Conservation (phyloP, 2,888 invertebrate genomes). For the Eugnorisma glareosa region DNA sequence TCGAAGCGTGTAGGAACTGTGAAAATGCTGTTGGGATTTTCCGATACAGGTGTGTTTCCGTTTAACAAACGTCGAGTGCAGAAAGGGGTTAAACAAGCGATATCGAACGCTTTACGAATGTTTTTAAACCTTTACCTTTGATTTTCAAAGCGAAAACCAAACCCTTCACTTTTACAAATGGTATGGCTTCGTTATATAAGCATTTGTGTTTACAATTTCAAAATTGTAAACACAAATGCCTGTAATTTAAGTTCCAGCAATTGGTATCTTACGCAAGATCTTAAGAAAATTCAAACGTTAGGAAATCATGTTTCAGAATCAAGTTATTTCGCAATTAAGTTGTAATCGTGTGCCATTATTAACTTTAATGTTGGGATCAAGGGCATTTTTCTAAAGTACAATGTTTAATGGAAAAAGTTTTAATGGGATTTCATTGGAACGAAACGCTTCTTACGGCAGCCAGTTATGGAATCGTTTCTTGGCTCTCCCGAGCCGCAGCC, state of each 20-base stretch:
- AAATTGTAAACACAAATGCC: too few relatives aligned
- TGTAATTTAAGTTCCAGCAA: conserved; percentile 35
- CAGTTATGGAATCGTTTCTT: conserved; percentile 79
- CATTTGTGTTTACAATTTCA: conserved; percentile 25
- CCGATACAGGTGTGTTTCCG: conserved; percentile 44
- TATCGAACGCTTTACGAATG: conserved; percentile 31
- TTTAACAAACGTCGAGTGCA: conserved; percentile 52
- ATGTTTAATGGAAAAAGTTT: conserved; percentile 89
- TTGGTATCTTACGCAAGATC: conserved; percentile 46
- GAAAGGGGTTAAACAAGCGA: conserved; percentile 38
- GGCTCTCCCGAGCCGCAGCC: conserved; percentile 60
- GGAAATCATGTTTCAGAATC: conserved; percentile 63
- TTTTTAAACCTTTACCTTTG: conserved; percentile 31
- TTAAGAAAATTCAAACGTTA: conserved; percentile 68
- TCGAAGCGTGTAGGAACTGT: conserved; percentile 42
- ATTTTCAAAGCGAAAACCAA: conserved; percentile 30
- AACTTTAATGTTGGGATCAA: conserved; percentile 81
- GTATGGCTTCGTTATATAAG: conserved; percentile 2
- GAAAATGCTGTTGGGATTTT: conserved; percentile 39
- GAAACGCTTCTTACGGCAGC: conserved; percentile 75
- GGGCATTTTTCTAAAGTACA: conserved; percentile 83
- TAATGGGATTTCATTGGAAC: conserved; percentile 87
- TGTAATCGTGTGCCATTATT: conserved; percentile 79
- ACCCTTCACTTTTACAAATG: neutral
- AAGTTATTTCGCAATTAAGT: conserved; percentile 77